Evolutionary conservation across 2,113 vertebrate genomes (phyloP).

Genomic region (Pseudopipra pipra): DNA sequence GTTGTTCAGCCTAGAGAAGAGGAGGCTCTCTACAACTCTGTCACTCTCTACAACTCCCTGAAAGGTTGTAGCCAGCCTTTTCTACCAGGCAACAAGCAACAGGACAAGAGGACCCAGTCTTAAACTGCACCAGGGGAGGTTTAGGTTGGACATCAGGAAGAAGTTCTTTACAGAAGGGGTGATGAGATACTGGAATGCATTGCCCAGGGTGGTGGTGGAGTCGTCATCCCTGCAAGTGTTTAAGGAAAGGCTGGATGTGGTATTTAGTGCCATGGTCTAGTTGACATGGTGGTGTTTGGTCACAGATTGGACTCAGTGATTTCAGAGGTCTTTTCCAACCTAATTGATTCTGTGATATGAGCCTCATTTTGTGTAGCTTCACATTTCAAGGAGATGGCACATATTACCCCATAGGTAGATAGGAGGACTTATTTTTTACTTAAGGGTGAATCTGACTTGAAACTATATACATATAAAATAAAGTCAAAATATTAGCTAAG

Average conservation of each 20-base stretch:
- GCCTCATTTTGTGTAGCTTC: not conserved
- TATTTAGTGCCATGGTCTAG: not conserved
- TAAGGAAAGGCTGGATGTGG: not conserved
- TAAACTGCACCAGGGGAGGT: not conserved
- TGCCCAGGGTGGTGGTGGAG: not conserved
- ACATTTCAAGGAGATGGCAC: not conserved
- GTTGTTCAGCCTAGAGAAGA: not conserved
- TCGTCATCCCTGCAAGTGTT: not conserved
- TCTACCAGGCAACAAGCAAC: not conserved
- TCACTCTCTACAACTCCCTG: too few relatives aligned
- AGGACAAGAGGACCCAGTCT: not conserved
- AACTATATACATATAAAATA: not conserved
- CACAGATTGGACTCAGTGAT: not conserved
- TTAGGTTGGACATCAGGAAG: not conserved
- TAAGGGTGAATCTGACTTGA: not conserved
- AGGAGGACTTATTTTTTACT: not conserved
- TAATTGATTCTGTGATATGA: not conserved
- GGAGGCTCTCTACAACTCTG: not conserved
- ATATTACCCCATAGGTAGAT: rapidly evolving
- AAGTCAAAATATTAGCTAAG: not conserved
- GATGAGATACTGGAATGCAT: not conserved
- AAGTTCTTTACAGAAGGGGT: not conserved
- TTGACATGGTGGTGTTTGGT: not conserved
- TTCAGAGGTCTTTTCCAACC: not conserved
- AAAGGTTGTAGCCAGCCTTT: not conserved